Evolutionary conservation across 2,113 vertebrate genomes (phyloP).

Genomic region (Loxodonta africana): DNA sequence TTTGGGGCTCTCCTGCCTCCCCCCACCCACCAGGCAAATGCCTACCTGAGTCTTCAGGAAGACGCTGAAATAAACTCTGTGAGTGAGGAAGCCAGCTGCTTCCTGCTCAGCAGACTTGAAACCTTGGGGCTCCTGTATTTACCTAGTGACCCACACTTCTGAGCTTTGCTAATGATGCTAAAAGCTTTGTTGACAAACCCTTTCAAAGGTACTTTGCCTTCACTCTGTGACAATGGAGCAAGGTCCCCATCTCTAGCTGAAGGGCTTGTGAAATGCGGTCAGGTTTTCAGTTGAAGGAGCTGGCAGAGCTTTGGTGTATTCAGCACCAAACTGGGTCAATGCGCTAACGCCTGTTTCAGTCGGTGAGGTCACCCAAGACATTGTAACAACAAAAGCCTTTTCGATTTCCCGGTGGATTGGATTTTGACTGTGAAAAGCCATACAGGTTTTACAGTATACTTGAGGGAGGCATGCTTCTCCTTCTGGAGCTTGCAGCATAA

Average conservation of each 20-base stretch:
- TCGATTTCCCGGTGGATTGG: conserved; percentile 3
- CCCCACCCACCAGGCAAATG: background rate
- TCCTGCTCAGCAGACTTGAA: background rate
- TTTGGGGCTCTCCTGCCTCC: too few species aligned
- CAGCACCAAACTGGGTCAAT: background rate
- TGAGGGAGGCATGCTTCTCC: background rate
- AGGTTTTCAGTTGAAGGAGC: background rate
- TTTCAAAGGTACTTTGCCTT: background rate
- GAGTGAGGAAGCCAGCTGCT: fast-evolving
- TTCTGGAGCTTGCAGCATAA: too few species aligned
- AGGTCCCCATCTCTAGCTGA: background rate
- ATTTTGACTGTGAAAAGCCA: background rate
- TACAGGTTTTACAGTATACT: background rate
- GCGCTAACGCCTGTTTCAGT: background rate
- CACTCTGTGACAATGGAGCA: background rate
- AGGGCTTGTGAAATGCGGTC: background rate
- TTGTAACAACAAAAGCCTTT: background rate
- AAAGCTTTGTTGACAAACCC: background rate
- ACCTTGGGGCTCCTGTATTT: background rate
- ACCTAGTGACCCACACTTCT: background rate
- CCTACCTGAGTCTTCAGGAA: background rate
- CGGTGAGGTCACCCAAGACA: background rate
- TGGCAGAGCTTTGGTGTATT: fast-evolving
- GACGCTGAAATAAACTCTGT: background rate
- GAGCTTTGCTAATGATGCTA: background rate